Conservation (phyloP, 2,113 vertebrate genomes). For the Lates calcarifer region DNA sequence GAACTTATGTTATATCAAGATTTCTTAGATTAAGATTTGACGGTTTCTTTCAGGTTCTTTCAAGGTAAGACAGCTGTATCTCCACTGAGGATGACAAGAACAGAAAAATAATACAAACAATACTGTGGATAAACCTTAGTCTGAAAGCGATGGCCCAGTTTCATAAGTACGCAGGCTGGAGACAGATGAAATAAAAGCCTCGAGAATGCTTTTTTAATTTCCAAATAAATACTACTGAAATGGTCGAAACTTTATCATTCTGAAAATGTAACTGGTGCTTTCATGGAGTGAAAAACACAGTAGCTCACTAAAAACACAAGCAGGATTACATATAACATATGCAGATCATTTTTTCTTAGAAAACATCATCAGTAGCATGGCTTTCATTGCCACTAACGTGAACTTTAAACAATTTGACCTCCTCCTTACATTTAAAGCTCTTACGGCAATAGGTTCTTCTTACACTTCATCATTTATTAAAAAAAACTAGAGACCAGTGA, state of each 20-base stretch:
- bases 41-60: neutral
- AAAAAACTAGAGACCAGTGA: constrained; percentile 4
- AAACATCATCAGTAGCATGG: neutral
- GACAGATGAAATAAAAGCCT: neutral
- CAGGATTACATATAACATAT: neutral
- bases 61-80: neutral
- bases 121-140: neutral
- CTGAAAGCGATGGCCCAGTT: neutral
- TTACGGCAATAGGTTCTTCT: neutral
- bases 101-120: neutral
- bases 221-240: neutral
- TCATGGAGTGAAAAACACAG: neutral
- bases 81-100: neutral
- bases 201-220: neutral
- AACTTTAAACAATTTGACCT: neutral
- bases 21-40: neutral
- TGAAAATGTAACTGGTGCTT: neutral
- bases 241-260: neutral
- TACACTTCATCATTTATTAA: neutral
- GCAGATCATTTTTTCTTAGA: neutral
- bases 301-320: neutral
- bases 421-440: neutral
- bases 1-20: neutral
- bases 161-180: neutral
- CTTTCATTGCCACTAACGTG: neutral